Conservation (phyloP, 2,888 invertebrate genomes). For the Vanessa cardui region DNA sequence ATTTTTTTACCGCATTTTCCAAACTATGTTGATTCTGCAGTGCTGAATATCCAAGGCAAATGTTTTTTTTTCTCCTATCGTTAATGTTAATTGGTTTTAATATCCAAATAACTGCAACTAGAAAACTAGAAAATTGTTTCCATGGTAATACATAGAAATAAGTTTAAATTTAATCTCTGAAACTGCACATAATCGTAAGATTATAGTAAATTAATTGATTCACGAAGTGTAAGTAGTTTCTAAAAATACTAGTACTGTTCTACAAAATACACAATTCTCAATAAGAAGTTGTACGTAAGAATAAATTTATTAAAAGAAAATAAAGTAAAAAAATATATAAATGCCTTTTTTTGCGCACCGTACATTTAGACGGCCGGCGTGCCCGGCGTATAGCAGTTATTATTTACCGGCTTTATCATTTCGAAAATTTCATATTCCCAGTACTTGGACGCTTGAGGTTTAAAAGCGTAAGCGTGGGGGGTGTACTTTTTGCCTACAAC, state of each 20-base stretch:
- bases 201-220: too few species aligned
- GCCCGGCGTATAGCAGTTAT: conserved; percentile 80
- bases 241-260: too few species aligned
- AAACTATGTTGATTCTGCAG: background rate
- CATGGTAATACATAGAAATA: too few species aligned
- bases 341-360: conserved; percentile 45
- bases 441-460: conserved; percentile 83
- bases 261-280: too few species aligned
- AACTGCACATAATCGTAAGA: too few species aligned
- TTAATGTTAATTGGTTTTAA: background rate
- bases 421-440: conserved; percentile 83
- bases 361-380: conserved; percentile 65
- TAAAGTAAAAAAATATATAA: conserved; percentile 1
- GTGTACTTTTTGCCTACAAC: conserved; percentile 77
- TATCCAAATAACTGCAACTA: background rate
- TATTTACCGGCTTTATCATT: conserved; percentile 83
- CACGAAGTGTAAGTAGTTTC: too few species aligned
- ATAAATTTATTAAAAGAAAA: background rate
- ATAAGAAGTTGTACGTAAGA: too few species aligned
- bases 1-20: conserved; percentile 22
- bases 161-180: too few species aligned
- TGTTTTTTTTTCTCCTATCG: background rate
- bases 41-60: background rate
- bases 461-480: conserved; percentile 76
- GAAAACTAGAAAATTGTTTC: too few species aligned